These are phyloP conservation scores for Cheirogaleus major DNA, from an alignment of 2,797 vertebrate species.

Conservation along the genomic window DNA sequence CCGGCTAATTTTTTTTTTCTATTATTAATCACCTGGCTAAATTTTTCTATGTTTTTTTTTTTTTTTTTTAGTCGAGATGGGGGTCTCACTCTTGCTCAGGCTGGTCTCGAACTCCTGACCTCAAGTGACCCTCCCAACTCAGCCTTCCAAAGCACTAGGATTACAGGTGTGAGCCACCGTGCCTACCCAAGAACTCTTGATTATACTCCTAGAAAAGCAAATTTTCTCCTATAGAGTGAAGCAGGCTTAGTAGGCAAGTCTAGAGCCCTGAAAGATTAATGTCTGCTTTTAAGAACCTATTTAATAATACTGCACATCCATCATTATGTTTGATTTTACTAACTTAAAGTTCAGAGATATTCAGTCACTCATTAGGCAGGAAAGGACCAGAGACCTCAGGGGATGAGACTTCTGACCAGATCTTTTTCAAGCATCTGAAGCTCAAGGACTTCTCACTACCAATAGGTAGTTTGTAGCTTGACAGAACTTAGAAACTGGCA, in stretches of 20 bases:
- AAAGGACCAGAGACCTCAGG: background rate
- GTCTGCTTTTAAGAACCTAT: background rate
- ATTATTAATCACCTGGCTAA: too few relatives aligned
- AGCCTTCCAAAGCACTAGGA: too few relatives aligned
- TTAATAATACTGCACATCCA: background rate
- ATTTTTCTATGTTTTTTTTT: too few relatives aligned
- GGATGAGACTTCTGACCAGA: background rate
- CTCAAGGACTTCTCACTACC: background rate
- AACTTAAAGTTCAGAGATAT: background rate
- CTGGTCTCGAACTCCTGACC: too few relatives aligned
- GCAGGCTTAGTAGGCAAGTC: background rate
- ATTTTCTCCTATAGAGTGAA: background rate
- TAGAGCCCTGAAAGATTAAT: background rate
- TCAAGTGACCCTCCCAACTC: too few relatives aligned
- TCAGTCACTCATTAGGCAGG: background rate
- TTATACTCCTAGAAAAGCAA: background rate
- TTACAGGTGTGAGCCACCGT: too few relatives aligned
- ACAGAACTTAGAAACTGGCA: background rate
- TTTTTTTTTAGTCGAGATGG: too few relatives aligned
- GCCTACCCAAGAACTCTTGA: background rate
- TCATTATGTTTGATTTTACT: background rate
- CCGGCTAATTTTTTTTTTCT: too few relatives aligned
- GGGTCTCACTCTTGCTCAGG: too few relatives aligned
- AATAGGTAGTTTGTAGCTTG: background rate
- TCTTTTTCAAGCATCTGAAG: background rate